Conservation (phyloP, 2,797 vertebrate genomes). For the Pitangus sulphuratus region DNA sequence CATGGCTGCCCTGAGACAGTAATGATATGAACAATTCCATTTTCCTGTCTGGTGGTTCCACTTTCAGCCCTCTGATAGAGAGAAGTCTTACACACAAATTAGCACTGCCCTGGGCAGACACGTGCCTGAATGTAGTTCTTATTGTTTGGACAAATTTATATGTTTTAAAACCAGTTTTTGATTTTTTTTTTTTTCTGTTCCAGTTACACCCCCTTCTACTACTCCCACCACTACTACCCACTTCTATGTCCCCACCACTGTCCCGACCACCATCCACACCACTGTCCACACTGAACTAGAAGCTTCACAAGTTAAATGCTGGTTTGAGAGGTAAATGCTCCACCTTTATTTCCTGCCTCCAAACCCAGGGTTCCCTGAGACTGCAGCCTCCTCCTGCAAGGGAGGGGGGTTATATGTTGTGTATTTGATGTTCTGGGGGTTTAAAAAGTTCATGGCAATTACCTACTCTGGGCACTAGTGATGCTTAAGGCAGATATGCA, state of each 20-base stretch:
- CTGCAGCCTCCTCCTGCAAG: not conserved
- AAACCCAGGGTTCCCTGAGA: not conserved
- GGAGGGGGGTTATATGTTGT: not conserved
- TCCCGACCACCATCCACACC: accelerated
- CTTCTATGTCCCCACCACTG: not conserved
- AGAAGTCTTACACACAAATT: not conserved
- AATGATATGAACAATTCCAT: accelerated
- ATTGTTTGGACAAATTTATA: not conserved
- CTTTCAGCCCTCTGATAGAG: not conserved
- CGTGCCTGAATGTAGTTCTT: accelerated
- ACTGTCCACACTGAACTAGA: not conserved
- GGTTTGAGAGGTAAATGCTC: constrained; percentile 5
- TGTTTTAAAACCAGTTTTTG: accelerated
- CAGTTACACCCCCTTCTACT: not conserved
- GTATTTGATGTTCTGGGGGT: no score
- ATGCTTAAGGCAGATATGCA: not conserved
- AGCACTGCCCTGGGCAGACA: not conserved
- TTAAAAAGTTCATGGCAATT: not conserved
- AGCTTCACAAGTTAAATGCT: not conserved
- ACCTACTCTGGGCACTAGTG: not conserved
- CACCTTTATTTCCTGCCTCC: not conserved
- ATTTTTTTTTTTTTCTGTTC: not conserved
- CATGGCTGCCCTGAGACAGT: not conserved
- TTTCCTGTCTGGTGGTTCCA: not conserved
- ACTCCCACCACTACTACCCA: not conserved